Base-by-base conservation (phyloP, 1,140 invertebrate genomes). In the Holotrichia oblita region DNA sequence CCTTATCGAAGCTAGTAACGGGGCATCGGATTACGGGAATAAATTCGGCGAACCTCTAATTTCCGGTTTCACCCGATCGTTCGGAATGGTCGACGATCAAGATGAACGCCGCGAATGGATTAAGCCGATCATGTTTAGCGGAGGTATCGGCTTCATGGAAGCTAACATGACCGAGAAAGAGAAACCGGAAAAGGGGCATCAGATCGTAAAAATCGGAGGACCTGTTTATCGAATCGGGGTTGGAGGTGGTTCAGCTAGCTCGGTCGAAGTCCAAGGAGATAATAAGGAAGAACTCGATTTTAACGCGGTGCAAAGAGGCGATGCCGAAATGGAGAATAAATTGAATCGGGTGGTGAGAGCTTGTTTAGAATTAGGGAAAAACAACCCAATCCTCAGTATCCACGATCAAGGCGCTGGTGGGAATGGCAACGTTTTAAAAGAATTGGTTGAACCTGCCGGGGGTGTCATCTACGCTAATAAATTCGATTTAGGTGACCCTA, bases 41-140 rank as follows among this genome's bases (percentile, higher is more conserved):
- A 99, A 99, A 89, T 99, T 99, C 89, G 98, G 98, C 0, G 98
- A 99, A 87, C 98, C 98, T 3, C 89, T 99, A 1, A 92, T 99
- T 77, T 88, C 90, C 83, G 98, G 98, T 27, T 99, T 99, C 87
- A 92, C 94, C 0, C 90, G 98, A 77, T 95, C 97, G 0, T 99
- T 97, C 87, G 98, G 98, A 8, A 88, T 96, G 83, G 87, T 88
- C 0, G 90, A 95, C 83, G 86, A 88, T 0, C 85, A 88, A 44
- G 91, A 91, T 41, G 91, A 93, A 80, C 88, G 97, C 75, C 90
- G 95, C 78, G 98, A 99, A 88, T 99, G 94, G 89, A 94, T 99
- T 0, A 99, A 99, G 85, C 98, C 98, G 0, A 99, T 99, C 78
- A 99, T 99, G 98, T 99, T 99, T 82, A 98, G 96, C 85, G 98